A percentile compares a stretch with the other conserved stretches of the same genome.
phyloP scores from a whole-genome alignment of 2,113 vertebrate species.

The Mobula hypostoma region DNA sequence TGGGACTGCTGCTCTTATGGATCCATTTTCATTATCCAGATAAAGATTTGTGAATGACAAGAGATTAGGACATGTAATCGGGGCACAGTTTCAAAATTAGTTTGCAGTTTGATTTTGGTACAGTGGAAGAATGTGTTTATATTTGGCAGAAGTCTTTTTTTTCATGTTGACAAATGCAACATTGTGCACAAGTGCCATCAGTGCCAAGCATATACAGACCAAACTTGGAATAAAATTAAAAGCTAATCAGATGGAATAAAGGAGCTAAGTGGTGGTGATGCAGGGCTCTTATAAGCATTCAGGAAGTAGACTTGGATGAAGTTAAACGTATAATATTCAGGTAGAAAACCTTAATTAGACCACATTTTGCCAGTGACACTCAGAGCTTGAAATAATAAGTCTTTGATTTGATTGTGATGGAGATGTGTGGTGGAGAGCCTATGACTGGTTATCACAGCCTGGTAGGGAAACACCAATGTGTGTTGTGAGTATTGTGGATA shows the following conservation, averaged over 20 bases:
- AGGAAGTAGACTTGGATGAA: neutral
- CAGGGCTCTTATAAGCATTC: too few species aligned
- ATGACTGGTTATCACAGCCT: neutral
- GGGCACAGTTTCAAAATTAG: neutral
- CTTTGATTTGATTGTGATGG: too few species aligned
- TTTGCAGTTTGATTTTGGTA: neutral
- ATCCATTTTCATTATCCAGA: neutral
- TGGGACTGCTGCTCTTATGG: neutral
- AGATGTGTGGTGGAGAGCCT: too few species aligned
- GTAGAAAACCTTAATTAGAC: neutral
- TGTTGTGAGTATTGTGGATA: too few species aligned
- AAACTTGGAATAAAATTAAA: neutral
- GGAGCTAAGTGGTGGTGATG: neutral
- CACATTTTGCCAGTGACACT: neutral
- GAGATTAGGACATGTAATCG: neutral
- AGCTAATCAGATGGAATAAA: neutral
- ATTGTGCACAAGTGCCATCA: neutral
- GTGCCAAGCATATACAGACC: too few species aligned
- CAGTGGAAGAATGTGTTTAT: neutral
- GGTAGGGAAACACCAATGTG: too few species aligned
- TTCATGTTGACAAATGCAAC: neutral
- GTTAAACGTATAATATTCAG: neutral
- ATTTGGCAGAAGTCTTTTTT: neutral
- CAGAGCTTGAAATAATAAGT: too few species aligned
- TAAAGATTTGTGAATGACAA: neutral